phyloP scores from a whole-genome alignment of 1,140 invertebrate species.

The Battus philenor region DNA sequence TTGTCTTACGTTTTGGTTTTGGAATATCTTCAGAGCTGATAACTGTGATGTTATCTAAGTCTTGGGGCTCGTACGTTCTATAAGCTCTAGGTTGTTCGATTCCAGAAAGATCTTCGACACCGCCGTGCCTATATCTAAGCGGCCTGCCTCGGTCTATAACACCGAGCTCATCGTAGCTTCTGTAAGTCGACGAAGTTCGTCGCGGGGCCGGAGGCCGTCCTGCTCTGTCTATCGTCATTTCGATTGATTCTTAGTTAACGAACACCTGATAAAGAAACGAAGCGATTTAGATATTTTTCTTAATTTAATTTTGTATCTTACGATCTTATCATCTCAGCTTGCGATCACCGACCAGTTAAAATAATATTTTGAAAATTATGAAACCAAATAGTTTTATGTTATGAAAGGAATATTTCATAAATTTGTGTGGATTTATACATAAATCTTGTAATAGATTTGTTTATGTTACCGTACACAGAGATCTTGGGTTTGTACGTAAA shows the following conservation, averaged over 20 bases:
- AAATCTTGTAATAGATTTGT: too few species aligned
- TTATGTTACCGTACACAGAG: too few species aligned
- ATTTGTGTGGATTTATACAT: too few species aligned
- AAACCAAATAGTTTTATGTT: too few species aligned
- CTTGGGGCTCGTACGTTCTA: constrained; percentile 38
- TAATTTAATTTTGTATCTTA: constrained; percentile 18
- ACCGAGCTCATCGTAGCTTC: constrained; percentile 73
- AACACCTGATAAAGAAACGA: constrained; percentile 57
- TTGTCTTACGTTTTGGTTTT: constrained; percentile 59
- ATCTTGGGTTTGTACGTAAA: too few species aligned
- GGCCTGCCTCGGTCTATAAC: constrained; percentile 50
- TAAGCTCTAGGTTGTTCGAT: constrained; percentile 39
- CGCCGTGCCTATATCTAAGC: constrained; percentile 52
- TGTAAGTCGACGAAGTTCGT: constrained; percentile 71
- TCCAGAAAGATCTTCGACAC: constrained; percentile 57
- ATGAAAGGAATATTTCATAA: too few species aligned
- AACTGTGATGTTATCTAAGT: constrained; percentile 69
- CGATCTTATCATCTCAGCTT: constrained; percentile 46
- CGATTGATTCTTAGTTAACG: constrained; percentile 38
- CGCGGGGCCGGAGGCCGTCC: constrained; percentile 59
- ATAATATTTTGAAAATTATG: too few species aligned
- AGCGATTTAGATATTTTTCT: constrained; percentile 20
- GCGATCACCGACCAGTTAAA: constrained; percentile 19
- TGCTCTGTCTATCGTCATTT: constrained; percentile 65
- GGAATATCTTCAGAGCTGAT: constrained; percentile 71